Base-by-base conservation (phyloP, 2,797 vertebrate genomes). In the Dipus sagitta region DNA sequence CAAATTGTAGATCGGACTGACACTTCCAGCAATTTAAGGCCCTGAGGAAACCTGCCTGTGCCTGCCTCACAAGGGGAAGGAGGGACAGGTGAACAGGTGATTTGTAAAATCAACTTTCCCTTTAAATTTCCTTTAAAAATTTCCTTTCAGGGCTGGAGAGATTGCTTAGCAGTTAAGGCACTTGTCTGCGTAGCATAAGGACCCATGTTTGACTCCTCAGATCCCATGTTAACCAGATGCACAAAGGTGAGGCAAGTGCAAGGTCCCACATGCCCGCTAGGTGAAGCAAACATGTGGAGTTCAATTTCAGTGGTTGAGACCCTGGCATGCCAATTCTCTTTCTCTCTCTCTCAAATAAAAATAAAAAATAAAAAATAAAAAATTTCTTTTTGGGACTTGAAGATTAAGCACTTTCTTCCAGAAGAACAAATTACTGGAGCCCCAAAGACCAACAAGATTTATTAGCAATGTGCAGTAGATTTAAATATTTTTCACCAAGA, bases 11-110 rank as follows among this genome's bases (percentile, higher is more conserved):
- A 89, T 58, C 75, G 68, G 18, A 87, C 12, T 28, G 65, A 68
- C 72, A 80, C 93, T 75, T 88, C 79, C 28, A 95, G 34, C 12
- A 83, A 75, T 38, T 76, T 65, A 85, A 94, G 92, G 54, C 23
- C 38, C 47, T 14, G 30, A 65, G 21, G 30, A n/a, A 88, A 10
- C 6, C 79, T 94, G 10, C n/a, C 15, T 9, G 3, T 47, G 17
- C 26, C 72, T 94, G 2, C 8, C 7, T 90, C 10, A 52, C 87
- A 65, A 34, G 64, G 18, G 24, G 38, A 38, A 38, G 17, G 8
- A 86, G 23, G 23, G 6, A 34, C 52, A 85, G 34, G 26, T 52
- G 8, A 64, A 76, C 68, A 68, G 72, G 18, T 74, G 52, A 90
- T 30, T 62, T 86, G 75, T 24, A 91, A 64, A 90, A 81, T 32